A percentile compares a stretch with the other conserved stretches of the same genome.
These are phyloP conservation scores for Tiliacea aurago DNA, from an alignment of 2,888 invertebrate genomes.

Conservation along the genomic window DNA sequence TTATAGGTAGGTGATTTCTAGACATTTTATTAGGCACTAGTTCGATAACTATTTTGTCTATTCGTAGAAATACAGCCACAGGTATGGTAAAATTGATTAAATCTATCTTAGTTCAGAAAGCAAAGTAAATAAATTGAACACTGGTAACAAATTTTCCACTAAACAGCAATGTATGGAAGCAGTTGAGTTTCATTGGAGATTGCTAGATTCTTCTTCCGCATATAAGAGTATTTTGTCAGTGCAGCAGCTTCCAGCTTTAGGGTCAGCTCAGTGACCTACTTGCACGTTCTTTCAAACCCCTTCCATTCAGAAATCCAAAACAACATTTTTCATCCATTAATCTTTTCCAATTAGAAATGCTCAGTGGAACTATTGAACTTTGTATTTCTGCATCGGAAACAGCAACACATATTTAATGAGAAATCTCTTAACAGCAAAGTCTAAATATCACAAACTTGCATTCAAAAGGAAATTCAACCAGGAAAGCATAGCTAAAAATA, in stretches of 20 bases:
- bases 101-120: background rate
- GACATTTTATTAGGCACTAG: background rate
- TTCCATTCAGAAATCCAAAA: background rate
- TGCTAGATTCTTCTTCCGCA: background rate
- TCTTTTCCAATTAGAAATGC: background rate
- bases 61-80: background rate
- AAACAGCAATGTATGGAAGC: background rate
- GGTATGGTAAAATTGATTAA: background rate
- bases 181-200: background rate
- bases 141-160: background rate
- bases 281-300: background rate
- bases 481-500: slow-evolving; percentile 53
- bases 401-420: background rate
- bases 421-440: background rate
- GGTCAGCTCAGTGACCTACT: background rate
- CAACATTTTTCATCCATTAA: background rate
- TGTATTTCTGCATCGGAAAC: background rate
- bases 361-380: background rate
- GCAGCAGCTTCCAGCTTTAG: background rate
- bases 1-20: background rate
- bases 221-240: too few relatives aligned
- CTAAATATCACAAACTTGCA: slow-evolving; percentile 10
- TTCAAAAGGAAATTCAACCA: slow-evolving; percentile 58
- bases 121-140: background rate
- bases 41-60: background rate